Evolutionary conservation across 2,113 vertebrate species (phyloP).

Genomic region (Mesoclemmys tuberculata): DNA sequence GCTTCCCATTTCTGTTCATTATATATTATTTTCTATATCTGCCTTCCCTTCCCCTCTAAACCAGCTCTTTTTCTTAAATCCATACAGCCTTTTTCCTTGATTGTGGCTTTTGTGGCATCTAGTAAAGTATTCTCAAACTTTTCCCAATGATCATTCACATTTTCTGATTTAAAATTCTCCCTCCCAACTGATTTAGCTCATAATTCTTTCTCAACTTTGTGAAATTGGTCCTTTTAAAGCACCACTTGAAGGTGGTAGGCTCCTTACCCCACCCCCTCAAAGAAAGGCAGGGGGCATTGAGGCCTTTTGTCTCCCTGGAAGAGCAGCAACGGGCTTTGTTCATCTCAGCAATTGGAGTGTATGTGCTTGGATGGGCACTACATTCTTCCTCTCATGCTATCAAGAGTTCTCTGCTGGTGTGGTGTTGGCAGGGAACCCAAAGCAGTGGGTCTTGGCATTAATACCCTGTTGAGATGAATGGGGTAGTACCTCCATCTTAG

Average conservation of each 20-base stretch:
- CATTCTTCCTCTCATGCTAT: not conserved
- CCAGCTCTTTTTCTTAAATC: too few species aligned
- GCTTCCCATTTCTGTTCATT: too few species aligned
- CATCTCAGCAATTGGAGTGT: not conserved
- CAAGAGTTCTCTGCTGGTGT: not conserved
- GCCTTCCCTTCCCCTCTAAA: too few species aligned
- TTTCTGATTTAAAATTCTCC: too few species aligned
- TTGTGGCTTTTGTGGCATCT: too few species aligned
- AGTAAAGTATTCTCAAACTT: too few species aligned
- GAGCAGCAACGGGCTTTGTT: not conserved
- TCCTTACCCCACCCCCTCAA: not conserved
- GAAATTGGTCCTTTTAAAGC: too few species aligned
- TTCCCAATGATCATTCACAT: too few species aligned
- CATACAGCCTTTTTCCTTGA: too few species aligned
- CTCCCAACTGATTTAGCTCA: too few species aligned
- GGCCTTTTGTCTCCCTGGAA: not conserved
- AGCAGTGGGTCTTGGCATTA: not conserved
- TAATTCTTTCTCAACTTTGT: too few species aligned
- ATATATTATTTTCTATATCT: too few species aligned
- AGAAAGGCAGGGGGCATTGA: not conserved
- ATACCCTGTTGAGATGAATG: not conserved
- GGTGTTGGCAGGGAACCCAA: not conserved
- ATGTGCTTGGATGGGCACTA: not conserved
- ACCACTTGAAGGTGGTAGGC: not conserved
- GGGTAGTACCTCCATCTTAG: not conserved